phyloP scores from a whole-genome alignment of 1,140 invertebrate genomes.

The Leguminivora glycinivorella region DNA sequence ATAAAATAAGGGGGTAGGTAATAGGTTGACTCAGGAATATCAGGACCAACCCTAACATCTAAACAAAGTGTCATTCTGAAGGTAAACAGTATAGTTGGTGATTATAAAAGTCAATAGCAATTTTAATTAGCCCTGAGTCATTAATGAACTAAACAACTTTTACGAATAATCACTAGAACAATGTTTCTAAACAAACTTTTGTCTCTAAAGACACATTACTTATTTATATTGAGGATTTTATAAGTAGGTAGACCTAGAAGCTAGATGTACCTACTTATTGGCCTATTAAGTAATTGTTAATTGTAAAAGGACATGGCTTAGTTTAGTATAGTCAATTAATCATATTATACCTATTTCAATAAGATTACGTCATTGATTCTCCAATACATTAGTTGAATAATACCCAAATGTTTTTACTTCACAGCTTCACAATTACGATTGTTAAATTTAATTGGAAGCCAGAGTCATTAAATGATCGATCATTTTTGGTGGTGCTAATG shows the following conservation, averaged over 20 bases:
- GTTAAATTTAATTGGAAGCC: not conserved
- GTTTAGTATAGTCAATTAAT: no score
- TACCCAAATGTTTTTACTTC: no score
- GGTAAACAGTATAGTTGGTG: not conserved
- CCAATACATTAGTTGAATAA: no score
- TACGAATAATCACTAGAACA: not conserved
- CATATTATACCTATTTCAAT: no score
- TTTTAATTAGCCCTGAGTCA: not conserved
- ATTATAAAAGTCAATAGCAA: not conserved
- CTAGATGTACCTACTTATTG: no score
- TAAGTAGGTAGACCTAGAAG: no score
- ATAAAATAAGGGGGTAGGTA: not conserved
- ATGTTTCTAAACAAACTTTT: no score
- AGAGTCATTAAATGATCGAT: not conserved
- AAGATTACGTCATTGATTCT: no score
- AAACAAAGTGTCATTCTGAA: not conserved
- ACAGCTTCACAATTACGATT: not conserved
- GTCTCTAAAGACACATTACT: not conserved
- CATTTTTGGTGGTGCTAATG: no score
- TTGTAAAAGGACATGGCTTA: no score
- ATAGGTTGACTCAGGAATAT: not conserved
- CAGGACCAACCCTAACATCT: not conserved
- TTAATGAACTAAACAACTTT: not conserved
- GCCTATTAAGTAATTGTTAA: no score
- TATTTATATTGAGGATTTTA: no score